Base-by-base conservation (phyloP, 2,113 vertebrate species). In the Nanger granti region DNA sequence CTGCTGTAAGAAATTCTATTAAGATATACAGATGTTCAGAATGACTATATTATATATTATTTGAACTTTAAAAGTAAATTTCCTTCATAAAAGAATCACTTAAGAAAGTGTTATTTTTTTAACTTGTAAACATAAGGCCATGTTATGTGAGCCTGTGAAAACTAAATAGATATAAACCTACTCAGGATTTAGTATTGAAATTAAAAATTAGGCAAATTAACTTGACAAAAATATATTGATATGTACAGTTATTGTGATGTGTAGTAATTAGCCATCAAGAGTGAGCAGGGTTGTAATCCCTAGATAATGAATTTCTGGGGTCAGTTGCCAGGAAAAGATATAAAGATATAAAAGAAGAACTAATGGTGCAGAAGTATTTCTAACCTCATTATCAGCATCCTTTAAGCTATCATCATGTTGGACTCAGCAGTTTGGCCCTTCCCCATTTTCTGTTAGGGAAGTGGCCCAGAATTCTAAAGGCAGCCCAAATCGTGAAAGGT, bases 121-220 rank as follows among this genome's bases (percentile, higher is more conserved):
- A 87, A 76, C 55, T 92, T 97, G 76, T 82, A 14, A 88, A 22
- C 64, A 22, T 17, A 95, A 79, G 31, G 59, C 62, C 87, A 66
- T 92, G 13, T 92, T 94, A 64, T 47, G 49, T 85, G 84, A 95
- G 18, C 29, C 88, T 95, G 49, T 88, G 17, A 91, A 92, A 18
- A 93, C 13, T 66, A 59, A 89, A 87, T 87, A 88, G 7, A 87
- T 87, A 62, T 55, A 87, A 87, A 79, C 24, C 17, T 44, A 95
- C 18, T 59, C 47, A 92, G 80, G 37, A 96, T 52, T 94, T 62
- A 95, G 82, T 88, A 44, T 8, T 94, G 55, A 94, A 95, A 76
- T 84, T 73, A 79, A 89, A 84, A 88, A 44, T 88, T 86, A 64
- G 28, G 28, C 29, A 82, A 95, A 84, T 47, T 62, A 94, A 90